These are phyloP conservation scores for Epicampocera succincta DNA, from an alignment of 2,888 invertebrate species.

Conservation along the genomic window DNA sequence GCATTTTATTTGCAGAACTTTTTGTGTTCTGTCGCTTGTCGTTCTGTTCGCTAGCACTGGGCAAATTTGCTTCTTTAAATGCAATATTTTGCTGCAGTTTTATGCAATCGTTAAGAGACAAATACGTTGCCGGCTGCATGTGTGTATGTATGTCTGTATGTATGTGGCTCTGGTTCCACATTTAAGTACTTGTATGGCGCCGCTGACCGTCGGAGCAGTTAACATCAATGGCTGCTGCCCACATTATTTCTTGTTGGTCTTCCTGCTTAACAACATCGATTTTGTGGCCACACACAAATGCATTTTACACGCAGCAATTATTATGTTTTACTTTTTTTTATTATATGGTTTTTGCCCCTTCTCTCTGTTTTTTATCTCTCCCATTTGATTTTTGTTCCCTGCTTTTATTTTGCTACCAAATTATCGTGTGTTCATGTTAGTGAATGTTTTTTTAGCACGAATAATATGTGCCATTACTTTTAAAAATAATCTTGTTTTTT, in stretches of 20 bases:
- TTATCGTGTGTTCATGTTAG: slow-evolving; percentile 13
- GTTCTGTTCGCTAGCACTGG: background rate
- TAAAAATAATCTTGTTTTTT: slow-evolving; percentile 25
- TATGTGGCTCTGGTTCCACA: background rate
- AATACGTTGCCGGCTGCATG: background rate
- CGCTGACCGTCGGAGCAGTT: slow-evolving; percentile 39
- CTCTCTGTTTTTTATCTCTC: background rate
- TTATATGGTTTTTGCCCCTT: background rate
- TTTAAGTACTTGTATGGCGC: slow-evolving; percentile 9
- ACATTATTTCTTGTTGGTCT: slow-evolving; percentile 22
- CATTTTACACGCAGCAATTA: slow-evolving; percentile 58
- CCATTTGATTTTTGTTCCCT: background rate
- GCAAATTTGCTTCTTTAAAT: slow-evolving; percentile 12
- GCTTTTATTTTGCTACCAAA: slow-evolving; percentile 17
- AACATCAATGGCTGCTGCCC: slow-evolving; percentile 16
- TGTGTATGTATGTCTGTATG: background rate
- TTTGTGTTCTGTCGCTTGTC: background rate
- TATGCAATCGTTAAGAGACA: background rate
- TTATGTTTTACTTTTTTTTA: slow-evolving; percentile 38
- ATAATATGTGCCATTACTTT: slow-evolving; percentile 38
- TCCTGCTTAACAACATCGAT: slow-evolving; percentile 44
- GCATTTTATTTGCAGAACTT: slow-evolving; percentile 14
- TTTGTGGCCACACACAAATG: slow-evolving; percentile 61
- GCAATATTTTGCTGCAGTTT: slow-evolving; percentile 11
- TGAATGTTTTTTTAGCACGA: background rate